Evolutionary conservation across 2,888 invertebrate genomes (phyloP).

Genomic region (Cosmia pyralina): DNA sequence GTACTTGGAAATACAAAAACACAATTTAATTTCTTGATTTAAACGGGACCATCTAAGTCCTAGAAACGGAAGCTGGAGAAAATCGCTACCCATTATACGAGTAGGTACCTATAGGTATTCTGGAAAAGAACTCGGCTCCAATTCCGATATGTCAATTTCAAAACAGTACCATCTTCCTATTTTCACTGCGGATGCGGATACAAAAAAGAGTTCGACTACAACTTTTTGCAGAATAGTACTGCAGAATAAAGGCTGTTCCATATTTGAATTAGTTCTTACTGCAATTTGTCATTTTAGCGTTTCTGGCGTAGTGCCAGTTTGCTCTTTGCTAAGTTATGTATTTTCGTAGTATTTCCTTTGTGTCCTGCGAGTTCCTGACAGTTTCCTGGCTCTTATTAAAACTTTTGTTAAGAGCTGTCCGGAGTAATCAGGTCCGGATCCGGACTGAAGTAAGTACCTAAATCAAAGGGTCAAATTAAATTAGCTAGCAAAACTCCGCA

Average conservation of each 20-base stretch:
- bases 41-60: too few relatives aligned
- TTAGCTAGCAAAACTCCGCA: too few relatives aligned
- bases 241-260: constrained; percentile 25
- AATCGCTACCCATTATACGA: too few relatives aligned
- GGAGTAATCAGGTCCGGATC: constrained; percentile 1
- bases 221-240: constrained; percentile 10
- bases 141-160: not conserved
- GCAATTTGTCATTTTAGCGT: constrained; percentile 49
- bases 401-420: constrained; percentile 8
- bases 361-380: constrained; percentile 36
- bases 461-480: too few relatives aligned
- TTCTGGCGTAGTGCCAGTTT: constrained; percentile 41
- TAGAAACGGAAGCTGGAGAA: not conserved
- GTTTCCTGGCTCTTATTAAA: constrained; percentile 40
- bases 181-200: not conserved
- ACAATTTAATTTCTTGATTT: too few relatives aligned
- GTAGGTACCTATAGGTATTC: not conserved
- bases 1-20: not conserved
- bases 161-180: not conserved
- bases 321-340: constrained; percentile 30
- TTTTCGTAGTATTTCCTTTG: constrained; percentile 18
- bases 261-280: constrained; percentile 25
- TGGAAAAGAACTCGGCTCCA: not conserved
- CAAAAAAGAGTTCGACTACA: not conserved
- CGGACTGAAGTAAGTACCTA: not conserved